These are phyloP conservation scores for Entelurus aequoreus DNA, from an alignment of 2,113 vertebrate species.

Conservation along the genomic window DNA sequence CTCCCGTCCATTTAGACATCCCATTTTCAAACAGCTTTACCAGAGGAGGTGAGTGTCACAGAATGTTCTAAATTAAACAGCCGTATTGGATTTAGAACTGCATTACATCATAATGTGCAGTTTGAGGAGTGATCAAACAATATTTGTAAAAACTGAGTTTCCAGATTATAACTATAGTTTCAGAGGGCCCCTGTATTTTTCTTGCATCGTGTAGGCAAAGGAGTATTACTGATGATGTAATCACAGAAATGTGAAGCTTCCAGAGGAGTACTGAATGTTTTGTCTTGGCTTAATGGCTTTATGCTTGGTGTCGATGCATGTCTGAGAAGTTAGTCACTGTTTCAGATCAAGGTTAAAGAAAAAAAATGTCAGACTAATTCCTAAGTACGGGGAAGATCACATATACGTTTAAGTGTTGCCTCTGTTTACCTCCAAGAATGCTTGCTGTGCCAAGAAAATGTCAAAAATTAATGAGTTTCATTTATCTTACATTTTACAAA, in stretches of 20 bases:
- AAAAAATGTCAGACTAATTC: not conserved
- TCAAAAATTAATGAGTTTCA: not conserved
- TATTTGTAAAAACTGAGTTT: not conserved
- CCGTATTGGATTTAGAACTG: not conserved
- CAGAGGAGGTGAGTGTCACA: conserved; percentile 85
- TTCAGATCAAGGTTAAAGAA: conserved; percentile 22
- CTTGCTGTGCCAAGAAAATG: not conserved
- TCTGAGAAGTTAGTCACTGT: conserved; percentile 22
- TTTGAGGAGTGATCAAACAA: not conserved
- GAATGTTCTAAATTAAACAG: not conserved
- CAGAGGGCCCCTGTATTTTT: not conserved
- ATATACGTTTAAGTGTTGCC: not conserved
- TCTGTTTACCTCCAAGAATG: not conserved
- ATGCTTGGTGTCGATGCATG: conserved; percentile 3
- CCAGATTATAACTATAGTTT: not conserved
- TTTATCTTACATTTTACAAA: not conserved
- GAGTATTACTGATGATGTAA: conserved; percentile 7
- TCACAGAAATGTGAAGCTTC: not conserved
- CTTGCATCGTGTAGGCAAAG: not conserved
- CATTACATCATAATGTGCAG: not conserved
- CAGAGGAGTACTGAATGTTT: conserved; percentile 14
- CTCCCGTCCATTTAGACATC: conserved; percentile 91
- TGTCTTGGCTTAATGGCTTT: conserved; percentile 6
- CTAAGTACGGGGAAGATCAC: not conserved
- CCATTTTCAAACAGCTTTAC: conserved; percentile 94